Evolutionary conservation across 2,888 invertebrate genomes (phyloP), one percentile per base, ranked within the genome.

Genomic region (Margaritifera margaritifera): DNA sequence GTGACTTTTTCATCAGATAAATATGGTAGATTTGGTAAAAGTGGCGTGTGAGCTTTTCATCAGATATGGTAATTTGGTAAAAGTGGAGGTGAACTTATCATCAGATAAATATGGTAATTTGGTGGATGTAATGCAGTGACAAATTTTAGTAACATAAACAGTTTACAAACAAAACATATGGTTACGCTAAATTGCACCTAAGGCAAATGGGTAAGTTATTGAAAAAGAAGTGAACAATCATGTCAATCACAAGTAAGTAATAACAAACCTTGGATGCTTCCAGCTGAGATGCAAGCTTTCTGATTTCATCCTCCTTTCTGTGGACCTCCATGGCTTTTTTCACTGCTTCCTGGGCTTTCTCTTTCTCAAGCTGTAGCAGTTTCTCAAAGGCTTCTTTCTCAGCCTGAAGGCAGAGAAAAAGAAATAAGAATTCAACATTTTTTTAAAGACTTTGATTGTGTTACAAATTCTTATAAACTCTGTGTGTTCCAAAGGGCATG

Each of bases 241-340:
- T 25, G 19, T 62, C 25, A 62, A 62, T 31, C 11, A 50, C 31
- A 24, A 27, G 25, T 11, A 59, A 24, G 8, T 22, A 11, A 56
- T 42, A 15, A 50, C 71, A 58, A 62, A 88, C 88, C 85, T 86
- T 86, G 54, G 84, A 75, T 54, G 81, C 78, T 53, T 85, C 84
- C 6, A 88, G 78, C 74, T 87, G 84, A 19, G 80, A 71, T 25
- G 80, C 73, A 42, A 88, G 79, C 64, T 81, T 82, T 63, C 80
- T 80, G 50, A 83, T 77, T 64, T 86, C 86, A 15, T 84, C 81
- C 5, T 87, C 84, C 54, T 82, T 81, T 56, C 74, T 72, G 54
- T 78, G 75, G 1, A 78, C 78, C 42, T 78, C 79, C 58, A 77
- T 79, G 4, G 78, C 74, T 51, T 79, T 77, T 27, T 71, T 71